Percentiles rank a stretch among this genome's conserved stretches.
These are phyloP conservation scores for Chlorocebus sabaeus DNA, from an alignment of 2,113 vertebrate species.

Conservation along the genomic window DNA sequence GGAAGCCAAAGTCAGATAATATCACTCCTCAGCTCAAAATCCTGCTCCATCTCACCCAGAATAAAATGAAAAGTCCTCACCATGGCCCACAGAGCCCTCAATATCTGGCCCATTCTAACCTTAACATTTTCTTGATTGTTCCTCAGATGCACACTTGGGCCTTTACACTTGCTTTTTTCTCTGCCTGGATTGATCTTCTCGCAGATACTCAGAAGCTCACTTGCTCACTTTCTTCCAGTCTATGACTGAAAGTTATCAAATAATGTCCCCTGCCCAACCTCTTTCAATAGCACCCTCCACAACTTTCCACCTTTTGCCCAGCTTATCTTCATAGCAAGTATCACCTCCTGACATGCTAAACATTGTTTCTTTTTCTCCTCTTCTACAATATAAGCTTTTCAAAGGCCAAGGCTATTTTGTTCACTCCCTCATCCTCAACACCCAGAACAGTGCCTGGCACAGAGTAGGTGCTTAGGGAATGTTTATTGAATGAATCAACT, in stretches of 20 bases:
- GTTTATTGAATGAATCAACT: background rate
- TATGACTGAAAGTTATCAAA: background rate
- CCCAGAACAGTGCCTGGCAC: background rate
- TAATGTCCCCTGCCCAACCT: background rate
- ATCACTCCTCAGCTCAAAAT: background rate
- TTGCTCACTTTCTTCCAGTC: background rate
- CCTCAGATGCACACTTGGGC: background rate
- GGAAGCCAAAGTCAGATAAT: background rate
- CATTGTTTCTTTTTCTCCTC: background rate
- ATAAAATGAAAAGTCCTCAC: background rate
- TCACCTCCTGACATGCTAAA: background rate
- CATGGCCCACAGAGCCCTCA: rapidly evolving
- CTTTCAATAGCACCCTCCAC: background rate
- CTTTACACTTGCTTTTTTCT: background rate
- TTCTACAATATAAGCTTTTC: background rate
- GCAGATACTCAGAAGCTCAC: background rate
- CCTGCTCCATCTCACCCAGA: background rate
- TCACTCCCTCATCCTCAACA: background rate
- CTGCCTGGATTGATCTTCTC: background rate
- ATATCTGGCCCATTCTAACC: background rate
- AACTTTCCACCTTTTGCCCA: no score
- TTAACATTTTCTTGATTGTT: background rate
- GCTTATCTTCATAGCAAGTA: background rate
- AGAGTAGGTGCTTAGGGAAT: background rate
- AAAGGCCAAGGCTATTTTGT: conserved; percentile 1